These are phyloP conservation scores for Vollenhovia emeryi DNA, from an alignment of 1,140 invertebrate genomes.

Conservation along the genomic window DNA sequence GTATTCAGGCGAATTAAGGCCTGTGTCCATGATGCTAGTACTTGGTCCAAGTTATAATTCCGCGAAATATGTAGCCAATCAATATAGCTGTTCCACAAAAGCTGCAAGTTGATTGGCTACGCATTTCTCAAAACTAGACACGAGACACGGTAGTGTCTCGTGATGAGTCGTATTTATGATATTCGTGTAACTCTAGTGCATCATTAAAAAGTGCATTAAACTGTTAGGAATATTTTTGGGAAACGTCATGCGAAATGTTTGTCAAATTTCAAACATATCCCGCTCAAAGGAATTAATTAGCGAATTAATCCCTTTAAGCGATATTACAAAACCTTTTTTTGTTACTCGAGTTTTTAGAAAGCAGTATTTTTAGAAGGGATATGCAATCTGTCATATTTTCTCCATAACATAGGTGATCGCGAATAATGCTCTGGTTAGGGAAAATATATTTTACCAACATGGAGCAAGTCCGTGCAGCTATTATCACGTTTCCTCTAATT, in stretches of 20 bases:
- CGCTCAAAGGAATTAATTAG: not conserved
- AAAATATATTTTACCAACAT: constrained; percentile 37
- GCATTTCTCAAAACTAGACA: too few relatives aligned
- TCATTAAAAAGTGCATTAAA: not conserved
- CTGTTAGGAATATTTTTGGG: constrained; percentile 4
- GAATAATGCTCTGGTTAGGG: constrained; percentile 5
- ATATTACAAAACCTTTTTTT: not conserved
- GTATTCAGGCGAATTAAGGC: too few relatives aligned
- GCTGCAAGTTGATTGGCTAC: too few relatives aligned
- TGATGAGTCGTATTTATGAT: constrained; percentile 28
- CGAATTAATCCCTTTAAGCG: too few relatives aligned
- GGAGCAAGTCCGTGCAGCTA: constrained; percentile 40
- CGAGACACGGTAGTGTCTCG: too few relatives aligned
- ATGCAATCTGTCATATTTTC: not conserved
- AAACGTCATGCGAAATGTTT: not conserved
- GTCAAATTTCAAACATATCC: not conserved
- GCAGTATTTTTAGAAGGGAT: not conserved
- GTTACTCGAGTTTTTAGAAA: not conserved
- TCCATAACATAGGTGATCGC: not conserved
- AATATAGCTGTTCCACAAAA: too few relatives aligned
- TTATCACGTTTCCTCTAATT: constrained; percentile 65
- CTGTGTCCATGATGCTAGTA: too few relatives aligned
- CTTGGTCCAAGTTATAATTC: too few relatives aligned
- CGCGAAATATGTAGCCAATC: too few relatives aligned
- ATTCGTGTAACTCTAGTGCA: not conserved